A percentile compares a stretch with the other conserved stretches of the same genome.
Evolutionary conservation across 2,888 invertebrate genomes (phyloP).

Genomic region (Ramazzottius varieornatus): DNA sequence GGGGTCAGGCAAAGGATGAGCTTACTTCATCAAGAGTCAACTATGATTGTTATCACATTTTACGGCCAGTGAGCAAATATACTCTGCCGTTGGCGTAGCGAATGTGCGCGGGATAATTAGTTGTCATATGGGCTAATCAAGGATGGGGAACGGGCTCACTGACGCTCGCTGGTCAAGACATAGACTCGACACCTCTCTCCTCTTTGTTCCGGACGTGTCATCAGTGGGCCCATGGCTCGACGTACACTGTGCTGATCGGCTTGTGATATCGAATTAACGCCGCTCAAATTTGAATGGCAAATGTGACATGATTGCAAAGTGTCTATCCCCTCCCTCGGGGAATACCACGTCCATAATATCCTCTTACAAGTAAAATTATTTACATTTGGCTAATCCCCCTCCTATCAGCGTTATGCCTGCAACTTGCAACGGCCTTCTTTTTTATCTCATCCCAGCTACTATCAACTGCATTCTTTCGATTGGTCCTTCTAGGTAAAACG

Average conservation of each 20-base stretch:
- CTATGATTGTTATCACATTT: background rate
- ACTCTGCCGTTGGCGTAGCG: background rate
- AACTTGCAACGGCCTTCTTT: background rate
- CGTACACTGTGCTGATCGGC: background rate
- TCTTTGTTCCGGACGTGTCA: no score
- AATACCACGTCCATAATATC: background rate
- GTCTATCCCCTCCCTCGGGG: background rate
- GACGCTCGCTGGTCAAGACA: background rate
- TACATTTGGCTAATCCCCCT: background rate
- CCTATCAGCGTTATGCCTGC: no score
- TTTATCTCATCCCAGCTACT: background rate
- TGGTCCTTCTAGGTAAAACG: no score
- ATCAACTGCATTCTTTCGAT: background rate
- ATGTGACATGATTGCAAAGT: background rate
- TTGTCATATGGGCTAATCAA: background rate
- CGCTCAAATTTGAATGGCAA: background rate
- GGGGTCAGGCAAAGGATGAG: background rate
- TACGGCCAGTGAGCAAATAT: background rate
- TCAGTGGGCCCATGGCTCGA: no score
- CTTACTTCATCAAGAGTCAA: background rate
- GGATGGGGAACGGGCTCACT: no score
- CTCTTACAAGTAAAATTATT: slow-evolving; percentile 1
- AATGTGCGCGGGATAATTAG: background rate
- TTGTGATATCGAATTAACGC: background rate
- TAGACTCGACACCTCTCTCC: background rate